phyloP scores from a whole-genome alignment of 1,140 invertebrate genomes.

The Drosophila subobscura region DNA sequence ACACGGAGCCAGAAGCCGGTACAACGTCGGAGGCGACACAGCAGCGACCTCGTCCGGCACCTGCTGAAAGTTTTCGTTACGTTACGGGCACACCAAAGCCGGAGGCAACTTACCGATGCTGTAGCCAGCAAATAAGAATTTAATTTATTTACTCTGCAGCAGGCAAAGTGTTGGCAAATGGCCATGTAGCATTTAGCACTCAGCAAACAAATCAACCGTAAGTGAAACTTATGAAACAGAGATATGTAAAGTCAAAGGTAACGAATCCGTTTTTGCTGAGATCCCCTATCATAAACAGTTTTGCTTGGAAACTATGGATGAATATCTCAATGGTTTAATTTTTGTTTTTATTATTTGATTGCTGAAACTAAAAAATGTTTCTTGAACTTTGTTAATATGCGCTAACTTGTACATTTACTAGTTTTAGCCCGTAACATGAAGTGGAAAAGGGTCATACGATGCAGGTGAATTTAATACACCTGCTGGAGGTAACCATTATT shows the following conservation, averaged over 20 bases:
- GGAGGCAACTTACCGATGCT: not conserved
- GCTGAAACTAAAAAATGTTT: no score
- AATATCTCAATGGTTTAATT: no score
- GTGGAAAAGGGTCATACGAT: no score
- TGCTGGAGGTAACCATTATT: no score
- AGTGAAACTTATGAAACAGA: constrained; percentile 44
- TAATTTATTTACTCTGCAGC: constrained; percentile 77
- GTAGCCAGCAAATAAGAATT: constrained; percentile 59
- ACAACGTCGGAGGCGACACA: constrained; percentile 39
- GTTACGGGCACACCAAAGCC: constrained; percentile 3
- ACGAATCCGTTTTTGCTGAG: no score
- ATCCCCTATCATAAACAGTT: no score
- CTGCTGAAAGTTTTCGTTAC: constrained; percentile 54
- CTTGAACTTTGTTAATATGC: no score
- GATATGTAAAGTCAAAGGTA: not conserved
- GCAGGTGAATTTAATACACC: no score
- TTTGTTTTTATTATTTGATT: no score
- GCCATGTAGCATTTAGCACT: constrained; percentile 67
- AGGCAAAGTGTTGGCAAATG: constrained; percentile 62
- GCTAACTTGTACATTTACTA: no score
- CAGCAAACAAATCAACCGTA: constrained; percentile 62
- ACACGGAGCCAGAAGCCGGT: constrained; percentile 36
- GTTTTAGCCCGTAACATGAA: no score
- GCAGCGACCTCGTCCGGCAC: constrained; percentile 33
- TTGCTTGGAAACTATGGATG: no score